A percentile compares a stretch with the other conserved stretches of the same genome.
These are phyloP conservation scores for Neopelma chrysocephalum DNA, from an alignment of 2,797 vertebrate species.

Conservation along the genomic window DNA sequence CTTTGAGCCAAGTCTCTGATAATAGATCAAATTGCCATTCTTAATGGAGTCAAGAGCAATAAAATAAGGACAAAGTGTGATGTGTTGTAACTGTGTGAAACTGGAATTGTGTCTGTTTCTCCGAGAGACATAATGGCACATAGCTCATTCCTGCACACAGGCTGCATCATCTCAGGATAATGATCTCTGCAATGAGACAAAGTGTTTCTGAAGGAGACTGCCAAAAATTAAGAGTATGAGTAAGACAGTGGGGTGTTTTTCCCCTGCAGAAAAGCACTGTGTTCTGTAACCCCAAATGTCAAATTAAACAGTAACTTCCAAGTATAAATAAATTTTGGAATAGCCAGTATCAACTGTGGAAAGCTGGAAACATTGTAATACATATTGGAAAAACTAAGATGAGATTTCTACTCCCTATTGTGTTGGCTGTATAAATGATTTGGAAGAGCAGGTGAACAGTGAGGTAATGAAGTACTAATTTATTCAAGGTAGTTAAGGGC, in stretches of 20 bases:
- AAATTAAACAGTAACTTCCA: constrained; percentile 35
- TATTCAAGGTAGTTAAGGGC: not conserved
- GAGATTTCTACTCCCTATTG: not conserved
- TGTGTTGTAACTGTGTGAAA: constrained; percentile 29
- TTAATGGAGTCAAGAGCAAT: constrained; percentile 32
- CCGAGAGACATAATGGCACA: constrained; percentile 9
- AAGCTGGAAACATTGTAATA: not conserved
- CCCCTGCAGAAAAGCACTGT: constrained; percentile 14
- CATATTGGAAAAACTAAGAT: not conserved
- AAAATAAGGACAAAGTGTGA: not conserved
- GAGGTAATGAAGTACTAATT: not conserved
- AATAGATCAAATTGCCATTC: constrained; percentile 8
- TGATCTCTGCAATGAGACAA: constrained; percentile 31
- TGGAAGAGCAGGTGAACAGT: constrained; percentile 10
- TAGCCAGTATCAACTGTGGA: constrained; percentile 11
- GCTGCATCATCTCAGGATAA: constrained; percentile 51
- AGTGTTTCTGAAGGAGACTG: constrained; percentile 50
- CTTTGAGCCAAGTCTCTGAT: not conserved
- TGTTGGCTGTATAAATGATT: not conserved
- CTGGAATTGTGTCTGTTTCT: constrained; percentile 27
- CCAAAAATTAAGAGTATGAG: constrained; percentile 52
- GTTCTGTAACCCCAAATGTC: constrained; percentile 45
- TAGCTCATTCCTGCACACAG: constrained; percentile 19
- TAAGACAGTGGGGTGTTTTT: constrained; percentile 22
- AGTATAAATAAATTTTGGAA: constrained; percentile 33